Conservation (phyloP, 2,888 invertebrate genomes). For the Rhodophaea formosa region DNA sequence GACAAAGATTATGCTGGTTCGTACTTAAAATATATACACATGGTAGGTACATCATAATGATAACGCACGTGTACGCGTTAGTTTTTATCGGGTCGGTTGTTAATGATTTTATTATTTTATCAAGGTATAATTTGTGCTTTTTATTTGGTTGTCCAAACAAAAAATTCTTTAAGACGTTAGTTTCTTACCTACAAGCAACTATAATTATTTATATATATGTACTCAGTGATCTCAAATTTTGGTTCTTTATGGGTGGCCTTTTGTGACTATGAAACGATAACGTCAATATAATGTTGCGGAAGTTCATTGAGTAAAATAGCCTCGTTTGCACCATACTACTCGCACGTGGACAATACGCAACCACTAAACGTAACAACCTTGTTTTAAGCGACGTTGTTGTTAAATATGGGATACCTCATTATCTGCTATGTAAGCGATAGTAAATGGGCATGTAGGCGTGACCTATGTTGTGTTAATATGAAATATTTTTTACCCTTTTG, state of each 20-base stretch:
- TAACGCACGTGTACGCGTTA: not conserved
- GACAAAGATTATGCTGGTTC: not conserved
- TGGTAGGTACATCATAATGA: not conserved
- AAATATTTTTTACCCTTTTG: too few species aligned
- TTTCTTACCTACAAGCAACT: too few species aligned
- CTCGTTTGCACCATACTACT: constrained; percentile 13
- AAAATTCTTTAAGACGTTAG: too few species aligned
- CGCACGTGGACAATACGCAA: constrained; percentile 13
- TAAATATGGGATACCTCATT: constrained; percentile 4
- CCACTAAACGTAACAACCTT: constrained; percentile 17
- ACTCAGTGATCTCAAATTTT: too few species aligned
- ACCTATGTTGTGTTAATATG: not conserved
- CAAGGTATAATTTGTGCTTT: not conserved
- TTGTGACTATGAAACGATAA: not conserved
- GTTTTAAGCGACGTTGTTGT: constrained; percentile 12
- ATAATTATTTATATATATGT: too few species aligned
- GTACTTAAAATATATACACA: not conserved
- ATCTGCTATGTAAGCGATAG: not conserved
- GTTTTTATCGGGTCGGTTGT: not conserved
- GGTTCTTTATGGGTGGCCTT: not conserved
- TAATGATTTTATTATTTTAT: not conserved
- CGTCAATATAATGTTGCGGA: constrained; percentile 15
- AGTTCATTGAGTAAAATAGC: constrained; percentile 15
- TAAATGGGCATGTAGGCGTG: constrained; percentile 2
- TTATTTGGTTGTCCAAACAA: not conserved